Evolutionary conservation across 1,140 invertebrate genomes (phyloP).

Genomic region (Eurosta solidaginis): DNA sequence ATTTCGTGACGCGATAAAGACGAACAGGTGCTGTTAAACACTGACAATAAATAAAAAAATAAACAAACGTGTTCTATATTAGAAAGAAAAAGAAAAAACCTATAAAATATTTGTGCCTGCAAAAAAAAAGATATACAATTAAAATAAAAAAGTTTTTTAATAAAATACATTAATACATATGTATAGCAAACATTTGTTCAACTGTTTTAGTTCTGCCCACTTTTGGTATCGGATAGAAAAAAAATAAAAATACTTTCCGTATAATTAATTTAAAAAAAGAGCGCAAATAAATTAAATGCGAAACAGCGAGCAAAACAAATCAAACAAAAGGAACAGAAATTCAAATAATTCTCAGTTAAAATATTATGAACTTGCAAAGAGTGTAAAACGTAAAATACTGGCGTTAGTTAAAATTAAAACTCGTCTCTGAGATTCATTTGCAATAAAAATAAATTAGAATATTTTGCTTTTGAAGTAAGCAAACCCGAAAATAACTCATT

Average conservation of each 20-base stretch:
- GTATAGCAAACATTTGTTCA: too few species aligned
- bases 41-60: too few species aligned
- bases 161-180: too few species aligned
- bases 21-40: too few species aligned
- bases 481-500: neutral
- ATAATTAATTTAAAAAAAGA: neutral
- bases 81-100: too few species aligned
- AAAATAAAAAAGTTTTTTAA: too few species aligned
- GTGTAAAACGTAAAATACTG: neutral
- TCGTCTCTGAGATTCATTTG: neutral
- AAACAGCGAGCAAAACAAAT: conserved; percentile 15
- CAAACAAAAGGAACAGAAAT: neutral
- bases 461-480: too few species aligned
- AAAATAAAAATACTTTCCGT: neutral
- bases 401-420: neutral
- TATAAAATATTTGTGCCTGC: too few species aligned
- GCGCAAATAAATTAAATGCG: conserved; percentile 10
- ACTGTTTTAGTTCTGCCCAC: neutral
- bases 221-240: neutral
- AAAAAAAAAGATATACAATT: too few species aligned
- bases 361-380: neutral
- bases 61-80: too few species aligned
- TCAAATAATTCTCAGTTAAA: conserved; percentile 2
- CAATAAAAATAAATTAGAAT: too few species aligned
- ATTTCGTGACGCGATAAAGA: conserved; percentile 58